A percentile compares a stretch with the other conserved stretches of the same genome.
These are phyloP conservation scores for Pipra filicauda DNA, from an alignment of 2,113 vertebrate species.

Conservation along the genomic window DNA sequence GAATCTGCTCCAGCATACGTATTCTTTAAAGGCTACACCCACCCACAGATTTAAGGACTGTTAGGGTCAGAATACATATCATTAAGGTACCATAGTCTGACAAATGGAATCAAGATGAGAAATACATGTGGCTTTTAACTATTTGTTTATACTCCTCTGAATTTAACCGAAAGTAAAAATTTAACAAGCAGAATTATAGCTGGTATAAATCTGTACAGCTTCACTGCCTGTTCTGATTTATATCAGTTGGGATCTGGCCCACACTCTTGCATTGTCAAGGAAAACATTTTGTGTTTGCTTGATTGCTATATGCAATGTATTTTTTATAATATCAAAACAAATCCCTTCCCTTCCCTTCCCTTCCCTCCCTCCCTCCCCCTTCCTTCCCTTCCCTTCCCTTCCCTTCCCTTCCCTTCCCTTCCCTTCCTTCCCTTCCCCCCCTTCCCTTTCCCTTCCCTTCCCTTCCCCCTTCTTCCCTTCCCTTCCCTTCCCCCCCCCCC, in stretches of 20 bases:
- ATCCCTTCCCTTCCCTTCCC: neutral
- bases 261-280: neutral
- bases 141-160: slow-evolving; percentile 19
- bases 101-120: neutral
- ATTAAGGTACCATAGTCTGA: neutral
- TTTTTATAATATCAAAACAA: neutral
- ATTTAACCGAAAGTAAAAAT: slow-evolving; percentile 25
- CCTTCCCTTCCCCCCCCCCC: no score
- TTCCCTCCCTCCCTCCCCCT: no score
- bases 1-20: neutral
- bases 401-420: no score
- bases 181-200: slow-evolving; percentile 11
- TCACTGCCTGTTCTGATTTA: neutral
- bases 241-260: neutral
- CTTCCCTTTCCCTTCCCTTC: neutral
- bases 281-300: neutral
- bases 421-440: neutral
- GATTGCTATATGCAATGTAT: neutral
- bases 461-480: no score
- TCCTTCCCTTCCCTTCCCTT: no score
- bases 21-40: neutral
- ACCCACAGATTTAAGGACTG: neutral
- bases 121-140: neutral
- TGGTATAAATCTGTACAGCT: neutral
- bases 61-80: neutral